Evolutionary conservation across 2,797 vertebrate genomes (phyloP).

Genomic region (Chelidonichthys spinosus): DNA sequence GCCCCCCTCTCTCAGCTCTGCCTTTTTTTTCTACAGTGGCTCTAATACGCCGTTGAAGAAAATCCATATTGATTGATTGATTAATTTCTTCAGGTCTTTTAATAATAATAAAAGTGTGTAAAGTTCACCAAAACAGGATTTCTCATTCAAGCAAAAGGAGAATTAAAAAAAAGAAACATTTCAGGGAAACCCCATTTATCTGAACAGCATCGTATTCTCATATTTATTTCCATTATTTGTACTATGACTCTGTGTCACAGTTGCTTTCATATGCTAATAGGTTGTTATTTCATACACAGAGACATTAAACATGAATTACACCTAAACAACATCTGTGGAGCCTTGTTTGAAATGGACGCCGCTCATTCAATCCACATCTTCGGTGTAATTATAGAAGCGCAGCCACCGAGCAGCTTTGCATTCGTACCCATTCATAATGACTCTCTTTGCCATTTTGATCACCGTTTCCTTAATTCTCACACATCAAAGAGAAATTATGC

Average conservation of each 20-base stretch:
- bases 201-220: not conserved
- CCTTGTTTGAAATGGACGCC: not conserved
- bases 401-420: slow-evolving; percentile 32
- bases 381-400: slow-evolving; percentile 15
- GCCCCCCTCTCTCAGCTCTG: too few species aligned
- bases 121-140: not conserved
- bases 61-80: not conserved
- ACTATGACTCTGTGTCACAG: not conserved
- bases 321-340: not conserved
- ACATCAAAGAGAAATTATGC: slow-evolving; percentile 66
- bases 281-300: not conserved
- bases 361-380: slow-evolving; percentile 15
- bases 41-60: too few species aligned
- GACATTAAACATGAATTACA: slow-evolving; percentile 5
- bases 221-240: not conserved
- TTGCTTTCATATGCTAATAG: not conserved
- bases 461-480: slow-evolving; percentile 57
- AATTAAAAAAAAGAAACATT: not conserved
- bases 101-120: not conserved
- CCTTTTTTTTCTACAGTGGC: too few species aligned
- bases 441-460: slow-evolving; percentile 57
- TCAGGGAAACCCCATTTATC: not conserved
- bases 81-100: not conserved
- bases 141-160: not conserved
- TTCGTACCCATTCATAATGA: slow-evolving; percentile 60